Percentiles rank a stretch among this genome's conserved stretches.
Evolutionary conservation across 2,888 invertebrate genomes (phyloP).

Genomic region (Eledona agricola): DNA sequence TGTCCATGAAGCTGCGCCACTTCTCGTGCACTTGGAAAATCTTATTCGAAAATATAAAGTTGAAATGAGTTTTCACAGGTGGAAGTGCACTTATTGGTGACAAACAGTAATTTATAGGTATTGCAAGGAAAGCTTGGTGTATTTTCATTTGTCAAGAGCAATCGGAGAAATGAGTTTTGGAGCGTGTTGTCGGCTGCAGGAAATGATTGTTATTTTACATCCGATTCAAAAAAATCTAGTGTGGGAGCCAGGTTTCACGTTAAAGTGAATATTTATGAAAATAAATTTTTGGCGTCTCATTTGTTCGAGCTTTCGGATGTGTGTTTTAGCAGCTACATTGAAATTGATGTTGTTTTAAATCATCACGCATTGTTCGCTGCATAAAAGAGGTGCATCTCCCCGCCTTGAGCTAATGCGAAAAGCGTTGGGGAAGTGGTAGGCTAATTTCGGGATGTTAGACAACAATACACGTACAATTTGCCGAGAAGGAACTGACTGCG

Average conservation of each 20-base stretch:
- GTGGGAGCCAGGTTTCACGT: too few relatives aligned
- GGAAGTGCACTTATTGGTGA: conserved; percentile 30
- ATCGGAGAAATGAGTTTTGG: conserved; percentile 16
- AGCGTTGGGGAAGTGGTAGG: not conserved
- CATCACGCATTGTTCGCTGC: not conserved
- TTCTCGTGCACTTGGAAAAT: conserved; percentile 6
- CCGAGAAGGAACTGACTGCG: conserved; percentile 3
- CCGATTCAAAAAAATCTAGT: conserved; percentile 2
- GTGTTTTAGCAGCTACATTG: not conserved
- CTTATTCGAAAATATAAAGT: conserved; percentile 30
- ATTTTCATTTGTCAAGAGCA: conserved; percentile 14
- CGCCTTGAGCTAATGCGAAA: conserved; percentile 1
- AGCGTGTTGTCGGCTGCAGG: conserved; percentile 5
- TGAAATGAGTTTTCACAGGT: conserved; percentile 31
- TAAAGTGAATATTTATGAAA: too few relatives aligned
- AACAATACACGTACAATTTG: conserved; percentile 12
- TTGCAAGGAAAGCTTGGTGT: conserved; percentile 13
- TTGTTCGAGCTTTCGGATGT: not conserved
- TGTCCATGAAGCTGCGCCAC: too few relatives aligned
- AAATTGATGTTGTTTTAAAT: too few relatives aligned
- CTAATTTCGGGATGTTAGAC: conserved; percentile 6
- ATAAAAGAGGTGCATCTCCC: conserved; percentile 1
- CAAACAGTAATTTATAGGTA: conserved; percentile 30
- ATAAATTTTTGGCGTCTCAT: too few relatives aligned
- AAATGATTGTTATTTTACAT: conserved; percentile 14